Conservation (phyloP, 2,888 invertebrate species). For the Phortica okadai region DNA sequence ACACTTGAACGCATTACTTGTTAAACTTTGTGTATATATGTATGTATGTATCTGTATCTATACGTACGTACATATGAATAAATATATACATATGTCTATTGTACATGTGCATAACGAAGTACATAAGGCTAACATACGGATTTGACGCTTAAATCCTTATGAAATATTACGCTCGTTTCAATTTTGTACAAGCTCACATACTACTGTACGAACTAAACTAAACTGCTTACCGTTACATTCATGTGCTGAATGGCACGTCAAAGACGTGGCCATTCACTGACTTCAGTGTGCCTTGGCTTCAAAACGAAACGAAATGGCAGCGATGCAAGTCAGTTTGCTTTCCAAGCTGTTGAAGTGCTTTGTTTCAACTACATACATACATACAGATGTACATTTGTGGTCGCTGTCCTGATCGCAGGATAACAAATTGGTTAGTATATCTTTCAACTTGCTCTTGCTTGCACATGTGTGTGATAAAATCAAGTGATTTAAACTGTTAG, state of each 20-base stretch:
- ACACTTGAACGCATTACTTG: slow-evolving; percentile 46
- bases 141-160: slow-evolving; percentile 61
- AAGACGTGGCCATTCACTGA: background rate
- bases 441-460: background rate
- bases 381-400: background rate
- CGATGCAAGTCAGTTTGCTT: slow-evolving; percentile 5
- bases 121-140: slow-evolving; percentile 53
- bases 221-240: background rate
- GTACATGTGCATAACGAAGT: background rate
- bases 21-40: background rate
- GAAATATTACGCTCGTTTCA: slow-evolving; percentile 58
- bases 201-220: background rate
- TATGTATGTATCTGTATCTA: background rate
- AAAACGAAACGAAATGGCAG: background rate
- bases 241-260: background rate
- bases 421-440: background rate
- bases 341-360: slow-evolving; percentile 7
- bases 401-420: background rate
- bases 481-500: slow-evolving; percentile 20
- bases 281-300: background rate
- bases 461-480: background rate
- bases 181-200: slow-evolving; percentile 5
- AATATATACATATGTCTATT: background rate
- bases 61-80: background rate
- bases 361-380: slow-evolving; percentile 1